These are phyloP conservation scores for Metellina segmentata DNA, from an alignment of 2,888 invertebrate species.

Conservation along the genomic window DNA sequence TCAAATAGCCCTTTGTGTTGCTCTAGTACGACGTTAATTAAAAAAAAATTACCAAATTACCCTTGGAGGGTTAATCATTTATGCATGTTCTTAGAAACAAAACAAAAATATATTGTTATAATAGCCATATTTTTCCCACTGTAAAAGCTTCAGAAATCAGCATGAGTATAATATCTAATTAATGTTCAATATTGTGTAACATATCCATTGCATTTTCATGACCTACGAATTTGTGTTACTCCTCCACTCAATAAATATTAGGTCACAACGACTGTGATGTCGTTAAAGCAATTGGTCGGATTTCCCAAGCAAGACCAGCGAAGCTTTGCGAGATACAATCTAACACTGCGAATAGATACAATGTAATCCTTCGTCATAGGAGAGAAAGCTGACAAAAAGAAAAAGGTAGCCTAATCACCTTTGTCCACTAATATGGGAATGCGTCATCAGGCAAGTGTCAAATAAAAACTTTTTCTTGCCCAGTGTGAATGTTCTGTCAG, in stretches of 20 bases:
- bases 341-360: neutral
- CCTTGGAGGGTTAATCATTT: too few species aligned
- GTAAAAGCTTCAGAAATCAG: neutral
- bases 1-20: too few species aligned
- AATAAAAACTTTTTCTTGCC: neutral
- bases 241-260: neutral
- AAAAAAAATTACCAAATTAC: too few species aligned
- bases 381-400: neutral
- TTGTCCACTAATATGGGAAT: constrained; percentile 15
- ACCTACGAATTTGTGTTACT: neutral
- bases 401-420: constrained; percentile 3
- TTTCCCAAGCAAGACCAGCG: neutral
- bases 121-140: neutral
- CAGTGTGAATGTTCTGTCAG: constrained; percentile 18
- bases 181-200: neutral
- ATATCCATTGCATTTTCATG: neutral
- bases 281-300: neutral
- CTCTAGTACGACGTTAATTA: too few species aligned
- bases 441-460: constrained; percentile 2
- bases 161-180: neutral
- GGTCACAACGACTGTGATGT: neutral
- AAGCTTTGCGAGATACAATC: neutral
- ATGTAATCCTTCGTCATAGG: neutral
- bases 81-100: too few species aligned
- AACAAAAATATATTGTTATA: too few species aligned